phyloP scores from a whole-genome alignment of 1,140 invertebrate genomes.

The Oedothorax gibbosus region DNA sequence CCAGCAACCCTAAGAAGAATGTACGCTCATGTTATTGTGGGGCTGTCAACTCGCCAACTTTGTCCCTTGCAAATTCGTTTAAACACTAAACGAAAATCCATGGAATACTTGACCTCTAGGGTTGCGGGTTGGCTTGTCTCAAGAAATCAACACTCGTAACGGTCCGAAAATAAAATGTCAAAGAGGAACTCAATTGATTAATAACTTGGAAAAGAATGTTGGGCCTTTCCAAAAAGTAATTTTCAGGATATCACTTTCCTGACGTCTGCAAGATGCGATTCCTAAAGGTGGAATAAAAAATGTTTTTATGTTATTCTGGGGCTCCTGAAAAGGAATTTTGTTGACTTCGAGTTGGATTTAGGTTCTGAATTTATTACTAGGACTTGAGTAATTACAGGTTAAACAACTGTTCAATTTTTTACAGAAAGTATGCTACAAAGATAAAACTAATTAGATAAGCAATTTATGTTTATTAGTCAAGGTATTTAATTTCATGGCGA shows the following conservation, averaged over 20 bases:
- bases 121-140: neutral
- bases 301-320: neutral
- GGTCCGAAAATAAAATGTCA: conserved; percentile 4
- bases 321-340: neutral
- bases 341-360: neutral
- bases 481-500: too few species aligned
- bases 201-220: neutral
- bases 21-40: conserved; percentile 4
- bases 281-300: neutral
- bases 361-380: too few species aligned
- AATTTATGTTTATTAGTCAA: too few species aligned
- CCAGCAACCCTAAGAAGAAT: neutral
- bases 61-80: conserved; percentile 14
- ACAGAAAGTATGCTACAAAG: too few species aligned
- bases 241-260: neutral
- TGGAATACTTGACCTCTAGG: conserved; percentile 11
- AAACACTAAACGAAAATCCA: conserved; percentile 13
- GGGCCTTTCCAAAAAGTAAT: neutral
- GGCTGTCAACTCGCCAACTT: conserved; percentile 11
- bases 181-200: neutral
- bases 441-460: too few species aligned
- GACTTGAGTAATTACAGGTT: too few species aligned
- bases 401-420: too few species aligned
- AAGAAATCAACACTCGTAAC: neutral
- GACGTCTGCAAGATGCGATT: neutral